Evolutionary conservation across 2,797 vertebrate species (phyloP), one percentile per base, ranked within the genome.

Genomic region (Perodicticus potto): DNA sequence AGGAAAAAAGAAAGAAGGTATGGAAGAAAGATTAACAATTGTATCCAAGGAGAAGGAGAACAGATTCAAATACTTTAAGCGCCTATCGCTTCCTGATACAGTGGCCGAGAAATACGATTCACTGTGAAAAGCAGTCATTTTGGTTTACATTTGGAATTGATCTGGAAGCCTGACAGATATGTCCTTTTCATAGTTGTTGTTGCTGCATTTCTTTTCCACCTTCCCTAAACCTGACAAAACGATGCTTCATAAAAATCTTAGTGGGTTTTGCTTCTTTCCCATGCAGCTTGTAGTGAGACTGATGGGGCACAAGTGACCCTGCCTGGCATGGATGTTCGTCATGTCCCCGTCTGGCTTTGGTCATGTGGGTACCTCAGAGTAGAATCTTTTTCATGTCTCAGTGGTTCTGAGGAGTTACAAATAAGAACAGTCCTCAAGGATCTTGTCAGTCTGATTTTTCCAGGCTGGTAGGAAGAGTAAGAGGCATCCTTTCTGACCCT

Each of bases 31-130:
- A 98, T 97, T 96, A 98, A 94, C 25, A 77, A 89, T 89, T 93
- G 85, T 96, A 97, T 97, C 96, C 96, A 83, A 95, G 97, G 94
- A 98, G 98, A 97, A 97, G 93, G 92, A 53, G 86, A 96, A 93
- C 77, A 96, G 96, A 87, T 86, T 97, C 81, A 91, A 97, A 97
- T 96, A 96, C 83, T 96, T 95, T 94, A 85, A 96, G 95, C 80
- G 95, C 94, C 87, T 97, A 55, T 8, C 27, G 76, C 85, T 78
- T 92, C 87, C 49, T 13, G 70, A 67, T 49, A 43, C 95, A 93
- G 95, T 94, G 97, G 93, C 83, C 37, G 80, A 82, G 69, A 97
- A 96, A 97, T 78, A 10, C 0, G 13, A 16, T 22, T 81, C 55
- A 0, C 23, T 91, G 80, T 76, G 95, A 94, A 96, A 96, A 57